Evolutionary conservation across 2,797 vertebrate genomes (phyloP), one percentile per base, ranked within the genome.

Genomic region (Hirundo rustica): DNA sequence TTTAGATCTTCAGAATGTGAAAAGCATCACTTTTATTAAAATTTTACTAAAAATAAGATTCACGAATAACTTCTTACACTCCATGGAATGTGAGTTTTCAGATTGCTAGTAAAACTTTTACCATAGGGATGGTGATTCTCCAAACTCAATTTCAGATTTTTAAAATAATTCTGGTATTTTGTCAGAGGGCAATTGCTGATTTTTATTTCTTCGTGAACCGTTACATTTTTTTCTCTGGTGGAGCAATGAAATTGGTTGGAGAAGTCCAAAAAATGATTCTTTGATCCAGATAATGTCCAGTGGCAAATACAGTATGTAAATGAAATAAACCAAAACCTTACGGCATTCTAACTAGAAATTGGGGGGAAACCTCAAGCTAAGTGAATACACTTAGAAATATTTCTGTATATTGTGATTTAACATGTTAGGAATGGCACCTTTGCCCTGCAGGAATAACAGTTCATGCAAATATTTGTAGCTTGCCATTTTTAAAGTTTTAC

Each of bases 21-120:
- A 95, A 92, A 95, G 16, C 80, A 62, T 50, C 18, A 7, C 84
- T 93, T 91, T 67, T 86, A 96, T 90, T 95, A 95, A 91, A 95
- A 71, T 78, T 82, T 76, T 95, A 67, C 92, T 88, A 73, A 81
- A 91, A 88, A 79, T 55, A 44, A 93, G 29, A 42, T 76, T 88
- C 60, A 76, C 83, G 36, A 89, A 85, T 91, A 95, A 82, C 95
- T 88, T 84, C 54, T 94, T 95, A 67, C 8, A 19, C 64, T 91
- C 27, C 26, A 32, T 72, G 36, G 53, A 75, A 72, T 75, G 23
- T 64, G 68, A 72, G 54, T 68, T 74, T 47, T 88, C 54, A 84
- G 27, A 23, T 57, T 36, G 0, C 53, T 58, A 79, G 22, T 64
- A 57, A 57, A 77, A 60, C 40, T 57, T 57, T 72, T 27, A 25